phyloP scores from a whole-genome alignment of 2,797 vertebrate genomes.

The Etheostoma nigrum region DNA sequence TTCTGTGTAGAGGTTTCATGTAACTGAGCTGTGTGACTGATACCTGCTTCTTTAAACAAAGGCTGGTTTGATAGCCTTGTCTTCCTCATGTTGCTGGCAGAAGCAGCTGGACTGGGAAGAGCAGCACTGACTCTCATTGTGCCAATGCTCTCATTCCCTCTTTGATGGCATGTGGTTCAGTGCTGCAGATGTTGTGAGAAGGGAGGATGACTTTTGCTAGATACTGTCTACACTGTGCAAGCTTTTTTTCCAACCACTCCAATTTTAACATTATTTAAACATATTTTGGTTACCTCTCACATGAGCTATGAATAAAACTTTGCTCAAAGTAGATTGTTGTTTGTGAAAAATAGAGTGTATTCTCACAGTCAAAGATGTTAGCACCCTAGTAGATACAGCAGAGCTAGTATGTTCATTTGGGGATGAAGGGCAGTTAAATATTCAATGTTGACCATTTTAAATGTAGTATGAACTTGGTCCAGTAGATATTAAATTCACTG shows the following conservation, averaged over 20 bases:
- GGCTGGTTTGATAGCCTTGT: slow-evolving; percentile 56
- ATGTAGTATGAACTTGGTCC: neutral
- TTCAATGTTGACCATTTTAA: neutral
- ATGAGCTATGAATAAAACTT: neutral
- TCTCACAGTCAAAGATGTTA: neutral
- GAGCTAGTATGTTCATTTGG: neutral
- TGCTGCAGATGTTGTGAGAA: slow-evolving; percentile 39
- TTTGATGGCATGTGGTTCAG: slow-evolving; percentile 45
- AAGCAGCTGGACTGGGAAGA: slow-evolving; percentile 43
- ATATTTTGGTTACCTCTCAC: neutral
- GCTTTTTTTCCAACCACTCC: neutral
- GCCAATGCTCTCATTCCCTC: slow-evolving; percentile 31
- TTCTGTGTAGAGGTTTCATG: slow-evolving; percentile 30
- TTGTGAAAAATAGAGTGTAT: neutral
- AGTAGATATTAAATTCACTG: no score
- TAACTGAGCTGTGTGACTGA: slow-evolving; percentile 42
- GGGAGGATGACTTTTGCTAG: neutral
- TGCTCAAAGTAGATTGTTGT: neutral
- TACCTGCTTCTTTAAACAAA: slow-evolving; percentile 67
- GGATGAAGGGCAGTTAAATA: neutral
- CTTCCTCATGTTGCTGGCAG: slow-evolving; percentile 29
- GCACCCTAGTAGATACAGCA: neutral
- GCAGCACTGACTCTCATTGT: slow-evolving; percentile 41
- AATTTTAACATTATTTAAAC: neutral
- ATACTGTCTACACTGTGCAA: neutral